Evolutionary conservation across 2,113 vertebrate species (phyloP), one percentile per base, ranked within the genome.

Genomic region (Puffinus mauretanicus): DNA sequence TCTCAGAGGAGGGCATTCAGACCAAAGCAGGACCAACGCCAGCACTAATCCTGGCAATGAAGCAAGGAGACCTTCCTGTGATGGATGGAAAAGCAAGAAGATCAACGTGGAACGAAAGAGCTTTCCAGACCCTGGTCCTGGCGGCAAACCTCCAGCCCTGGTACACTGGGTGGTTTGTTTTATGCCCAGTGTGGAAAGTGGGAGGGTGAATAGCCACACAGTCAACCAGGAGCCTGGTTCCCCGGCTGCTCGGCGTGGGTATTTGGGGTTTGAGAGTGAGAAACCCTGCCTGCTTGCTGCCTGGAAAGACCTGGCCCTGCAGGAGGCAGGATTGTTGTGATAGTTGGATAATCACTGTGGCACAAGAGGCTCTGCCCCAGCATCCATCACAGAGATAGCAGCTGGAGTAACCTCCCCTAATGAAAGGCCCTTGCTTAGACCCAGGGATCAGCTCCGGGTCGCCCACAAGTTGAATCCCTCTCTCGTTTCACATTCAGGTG

Each of bases 171-270:
- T 10, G 64, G 32, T 64, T 32, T 96, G 95, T 93, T 88, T 46
- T 22, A 46, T 44, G 79, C 46, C 69, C n/a, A 0, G 16, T 2
- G 0, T 4, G 54, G 80, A 51, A 72, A 38, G 65, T 47, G 7
- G 83, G 24, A 90, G 18, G 69, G 3, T 60, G 52, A 84, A 90
- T n/a, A 26, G 82, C n/a, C 49, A 86, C 36, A 42, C 54, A 86
- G 67, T 46, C 80, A 83, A 47, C 25, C 17, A 64, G 34, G 13
- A 90, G 42, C 64, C 67, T 5, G 71, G 40, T 90, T 55, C 51
- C 57, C 60, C 7, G 16, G n/a, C 42, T 24, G 34, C 69, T 78
- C 3, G 1, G 32, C 1, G 0, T 2, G 34, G 26, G 5, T 9
- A 4, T 52, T 40, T 44, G 34, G 66, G 46, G 15, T 65, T 47